Base-by-base conservation (phyloP, 1,140 invertebrate genomes). In the Drosophila nebulosa region DNA sequence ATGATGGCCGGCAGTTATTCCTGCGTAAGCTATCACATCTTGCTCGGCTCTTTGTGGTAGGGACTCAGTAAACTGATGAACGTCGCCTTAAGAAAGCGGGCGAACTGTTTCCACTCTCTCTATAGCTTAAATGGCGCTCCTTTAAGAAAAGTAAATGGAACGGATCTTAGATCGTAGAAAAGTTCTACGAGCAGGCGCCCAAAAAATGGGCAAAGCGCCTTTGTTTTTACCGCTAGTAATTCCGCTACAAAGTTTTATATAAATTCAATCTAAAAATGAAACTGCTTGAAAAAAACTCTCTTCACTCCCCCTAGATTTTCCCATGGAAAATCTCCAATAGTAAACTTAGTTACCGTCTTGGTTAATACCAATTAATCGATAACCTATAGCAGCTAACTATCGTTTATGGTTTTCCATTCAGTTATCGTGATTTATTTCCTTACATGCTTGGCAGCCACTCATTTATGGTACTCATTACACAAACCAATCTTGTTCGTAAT, bases 41-140 rank as follows among this genome's bases (percentile, higher is more conserved):
- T 7, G 90, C 94, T 1, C 92, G 93, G 36, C 92, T 94, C 35
- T 83, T 97, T 6, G 92, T 97, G 1, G 92, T 97, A 62, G 96
- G 97, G 91, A 96, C 96, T 2, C 96, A 97, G 84, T 93, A 93
- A 90, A 95, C 93, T 61, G 96, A 96, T 0, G 93, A 94, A 10
- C 94, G 95, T 77, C 92, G 96, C 73, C 84, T 96, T 66, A 94
- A 94, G 75, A 92, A 93, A 74, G 92, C 93, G 16, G 93, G 79
- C 0, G 90, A 92, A 42, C 90, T 92, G 12, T 96, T 97, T 90
- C 93, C 94, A 0, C 70, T 94, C 4, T 94, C 94, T 74, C 80
- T 92, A 51, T 68, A 77, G 14, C 90, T 96, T 4, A 92, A 94
- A 83, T 93, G 94, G 76, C 93, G 92, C 67, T 91, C 92, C n/a